A percentile compares a stretch with the other conserved stretches of the same genome.
These are phyloP conservation scores for Ochotona curzoniae DNA, from an alignment of 2,113 vertebrate genomes.

Conservation along the genomic window DNA sequence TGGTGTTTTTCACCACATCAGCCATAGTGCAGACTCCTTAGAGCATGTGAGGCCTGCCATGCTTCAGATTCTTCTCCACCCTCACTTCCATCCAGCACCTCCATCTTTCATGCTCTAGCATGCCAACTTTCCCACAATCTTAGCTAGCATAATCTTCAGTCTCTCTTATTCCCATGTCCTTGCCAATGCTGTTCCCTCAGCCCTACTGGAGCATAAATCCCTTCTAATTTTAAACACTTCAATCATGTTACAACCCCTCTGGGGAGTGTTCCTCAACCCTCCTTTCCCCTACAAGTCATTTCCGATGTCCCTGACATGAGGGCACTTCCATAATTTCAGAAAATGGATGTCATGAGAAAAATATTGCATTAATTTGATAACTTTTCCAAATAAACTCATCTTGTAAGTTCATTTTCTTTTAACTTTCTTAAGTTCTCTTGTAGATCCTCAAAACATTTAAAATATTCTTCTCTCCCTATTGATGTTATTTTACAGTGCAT, in stretches of 20 bases:
- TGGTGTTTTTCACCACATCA: background rate
- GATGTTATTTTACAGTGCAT: background rate
- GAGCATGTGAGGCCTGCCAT: accelerated
- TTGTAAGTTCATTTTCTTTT: no score
- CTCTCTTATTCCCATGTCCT: background rate
- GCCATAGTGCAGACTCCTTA: background rate
- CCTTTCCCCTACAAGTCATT: background rate
- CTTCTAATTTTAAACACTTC: background rate
- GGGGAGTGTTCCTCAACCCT: background rate
- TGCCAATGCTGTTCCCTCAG: background rate
- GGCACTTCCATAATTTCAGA: no score
- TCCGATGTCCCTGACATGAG: background rate
- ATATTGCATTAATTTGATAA: no score
- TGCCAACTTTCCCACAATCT: background rate
- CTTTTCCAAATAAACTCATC: no score
- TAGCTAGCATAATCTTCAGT: background rate
- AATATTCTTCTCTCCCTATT: background rate
- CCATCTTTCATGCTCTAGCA: background rate
- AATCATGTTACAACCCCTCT: background rate
- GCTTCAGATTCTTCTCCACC: background rate
- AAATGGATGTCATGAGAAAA: no score
- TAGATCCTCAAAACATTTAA: background rate
- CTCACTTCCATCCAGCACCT: background rate
- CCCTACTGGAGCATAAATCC: slow-evolving; percentile 31
- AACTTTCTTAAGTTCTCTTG: no score